Evolutionary conservation across 2,888 invertebrate species (phyloP).

Genomic region (Drosophila subquinaria): DNA sequence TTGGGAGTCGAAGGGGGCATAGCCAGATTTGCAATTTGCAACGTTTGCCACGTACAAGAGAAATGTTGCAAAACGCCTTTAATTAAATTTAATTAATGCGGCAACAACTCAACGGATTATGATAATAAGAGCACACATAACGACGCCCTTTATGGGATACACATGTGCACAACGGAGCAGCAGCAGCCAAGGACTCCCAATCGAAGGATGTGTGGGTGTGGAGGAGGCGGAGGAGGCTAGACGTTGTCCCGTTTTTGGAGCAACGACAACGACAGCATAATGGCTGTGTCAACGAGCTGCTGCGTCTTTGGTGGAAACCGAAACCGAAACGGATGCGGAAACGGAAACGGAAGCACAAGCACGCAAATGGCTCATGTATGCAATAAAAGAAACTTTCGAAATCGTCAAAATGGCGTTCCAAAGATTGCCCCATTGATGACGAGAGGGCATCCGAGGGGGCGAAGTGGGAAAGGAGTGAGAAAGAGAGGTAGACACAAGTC

Average conservation of each 20-base stretch:
- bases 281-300: conserved; percentile 79
- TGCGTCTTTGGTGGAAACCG: conserved; percentile 64
- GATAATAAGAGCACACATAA: conserved; percentile 80
- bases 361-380: conserved; percentile 82
- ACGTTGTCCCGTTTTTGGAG: conserved; percentile 60
- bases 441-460: conserved; percentile 28
- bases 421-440: conserved; percentile 76
- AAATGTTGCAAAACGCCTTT: conserved; percentile 80
- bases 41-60: conserved; percentile 70
- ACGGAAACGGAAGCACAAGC: conserved; percentile 68
- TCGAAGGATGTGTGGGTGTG: conserved; percentile 2
- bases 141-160: conserved; percentile 74
- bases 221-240: conserved; percentile 38
- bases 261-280: conserved; percentile 76
- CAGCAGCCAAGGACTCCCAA: conserved; percentile 14
- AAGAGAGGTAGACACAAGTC: conserved; percentile 1
- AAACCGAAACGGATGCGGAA: conserved; percentile 38
- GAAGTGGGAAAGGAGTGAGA: neutral
- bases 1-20: conserved; percentile 6
- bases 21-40: conserved; percentile 59
- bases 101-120: conserved; percentile 81
- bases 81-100: conserved; percentile 85
- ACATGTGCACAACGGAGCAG: conserved; percentile 57
- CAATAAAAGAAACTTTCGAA: conserved; percentile 83
- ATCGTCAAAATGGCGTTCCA: conserved; percentile 78